Percentiles rank a stretch among this genome's conserved stretches.
Evolutionary conservation across 2,113 vertebrate genomes (phyloP).

Genomic region (Hemicordylus capensis): DNA sequence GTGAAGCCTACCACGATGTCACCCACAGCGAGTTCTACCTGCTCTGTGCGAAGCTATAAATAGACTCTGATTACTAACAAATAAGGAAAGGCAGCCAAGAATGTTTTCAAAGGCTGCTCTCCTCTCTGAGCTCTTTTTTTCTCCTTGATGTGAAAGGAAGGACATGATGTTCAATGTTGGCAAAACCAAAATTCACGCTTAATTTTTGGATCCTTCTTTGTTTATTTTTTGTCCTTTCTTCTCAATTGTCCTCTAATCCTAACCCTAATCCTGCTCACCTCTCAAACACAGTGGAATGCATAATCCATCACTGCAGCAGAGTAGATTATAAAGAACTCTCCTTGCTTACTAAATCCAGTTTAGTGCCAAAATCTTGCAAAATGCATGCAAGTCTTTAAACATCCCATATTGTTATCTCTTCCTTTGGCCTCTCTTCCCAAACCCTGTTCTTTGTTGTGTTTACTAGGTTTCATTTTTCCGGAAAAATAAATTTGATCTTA

Average conservation of each 20-base stretch:
- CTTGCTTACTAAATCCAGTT: background rate
- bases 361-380: background rate
- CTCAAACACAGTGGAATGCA: slow-evolving; percentile 27
- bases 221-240: slow-evolving; percentile 2
- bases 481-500: background rate
- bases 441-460: background rate
- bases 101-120: slow-evolving; percentile 49
- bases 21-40: slow-evolving; percentile 61
- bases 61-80: slow-evolving; percentile 67
- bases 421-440: background rate
- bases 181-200: slow-evolving; percentile 32
- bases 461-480: background rate
- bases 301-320: slow-evolving; percentile 15
- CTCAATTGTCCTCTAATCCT: background rate
- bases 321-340: slow-evolving; percentile 19
- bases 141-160: slow-evolving; percentile 57
- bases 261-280: background rate
- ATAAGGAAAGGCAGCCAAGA: slow-evolving; percentile 67
- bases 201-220: background rate
- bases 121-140: slow-evolving; percentile 56
- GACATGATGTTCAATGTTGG: background rate
- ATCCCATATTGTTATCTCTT: too few relatives aligned
- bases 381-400: background rate
- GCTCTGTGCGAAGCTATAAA: slow-evolving; percentile 63
- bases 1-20: slow-evolving; percentile 62